Evolutionary conservation across 2,113 vertebrate species (phyloP).

Genomic region (Corythaeola cristata): DNA sequence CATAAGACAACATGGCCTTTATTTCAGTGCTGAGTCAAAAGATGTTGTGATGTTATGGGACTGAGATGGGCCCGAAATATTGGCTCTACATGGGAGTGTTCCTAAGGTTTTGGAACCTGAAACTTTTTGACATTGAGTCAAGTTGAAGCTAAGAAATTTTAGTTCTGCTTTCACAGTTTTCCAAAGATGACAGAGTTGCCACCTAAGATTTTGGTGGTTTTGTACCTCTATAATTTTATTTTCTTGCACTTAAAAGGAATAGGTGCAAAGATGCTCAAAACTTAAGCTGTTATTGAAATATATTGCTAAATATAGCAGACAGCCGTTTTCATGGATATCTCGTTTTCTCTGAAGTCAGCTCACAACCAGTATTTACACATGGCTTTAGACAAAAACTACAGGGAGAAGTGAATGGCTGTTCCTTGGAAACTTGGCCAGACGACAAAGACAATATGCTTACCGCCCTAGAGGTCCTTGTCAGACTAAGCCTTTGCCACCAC

Average conservation of each 20-base stretch:
- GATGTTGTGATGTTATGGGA: neutral
- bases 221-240: neutral
- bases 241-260: neutral
- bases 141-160: neutral
- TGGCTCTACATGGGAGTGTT: neutral
- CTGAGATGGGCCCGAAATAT: neutral
- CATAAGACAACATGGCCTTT: neutral
- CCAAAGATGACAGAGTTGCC: neutral
- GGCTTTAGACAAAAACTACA: neutral
- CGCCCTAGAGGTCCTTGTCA: constrained; percentile 15
- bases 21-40: neutral
- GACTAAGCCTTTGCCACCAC: constrained; percentile 6
- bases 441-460: constrained; percentile 24
- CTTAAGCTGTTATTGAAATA: neutral
- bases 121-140: neutral
- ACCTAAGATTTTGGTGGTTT: neutral
- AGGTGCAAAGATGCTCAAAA: neutral
- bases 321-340: neutral
- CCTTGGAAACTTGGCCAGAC: neutral
- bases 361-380: neutral
- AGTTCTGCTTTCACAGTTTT: neutral
- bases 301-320: neutral
- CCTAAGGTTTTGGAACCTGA: neutral
- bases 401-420: neutral
- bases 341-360: neutral